A percentile compares a stretch with the other conserved stretches of the same genome.
Conservation (phyloP, 1,140 invertebrate genomes). For the Caenorhabditis elegans region DNA sequence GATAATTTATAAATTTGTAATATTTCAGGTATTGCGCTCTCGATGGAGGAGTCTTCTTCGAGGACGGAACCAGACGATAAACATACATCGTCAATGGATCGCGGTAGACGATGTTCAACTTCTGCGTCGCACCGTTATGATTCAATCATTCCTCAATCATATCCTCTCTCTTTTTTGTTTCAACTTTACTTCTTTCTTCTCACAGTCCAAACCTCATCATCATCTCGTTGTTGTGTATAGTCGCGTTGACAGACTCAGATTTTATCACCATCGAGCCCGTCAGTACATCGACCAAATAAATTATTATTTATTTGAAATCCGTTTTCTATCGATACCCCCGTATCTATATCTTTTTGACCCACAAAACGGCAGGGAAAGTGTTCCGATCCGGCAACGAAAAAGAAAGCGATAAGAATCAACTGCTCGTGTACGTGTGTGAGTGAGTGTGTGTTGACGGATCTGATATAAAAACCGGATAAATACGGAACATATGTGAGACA, state of each 20-base stretch:
- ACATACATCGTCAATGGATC: conserved; percentile 9
- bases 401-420: conserved; percentile 12
- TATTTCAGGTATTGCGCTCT: conserved; percentile 34
- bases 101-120: conserved; percentile 22
- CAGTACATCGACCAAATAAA: conserved; percentile 29
- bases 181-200: not conserved
- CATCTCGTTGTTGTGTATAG: conserved; percentile 31
- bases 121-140: conserved; percentile 15
- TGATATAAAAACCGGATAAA: conserved; percentile 21
- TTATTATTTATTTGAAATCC: conserved; percentile 25
- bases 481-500: not conserved
- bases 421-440: not conserved
- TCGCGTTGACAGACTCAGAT: conserved; percentile 14
- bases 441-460: not conserved
- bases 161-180: conserved; percentile 16
- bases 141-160: conserved; percentile 11
- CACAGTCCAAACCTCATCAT: conserved; percentile 27
- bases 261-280: conserved; percentile 5
- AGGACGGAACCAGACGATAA: conserved; percentile 42
- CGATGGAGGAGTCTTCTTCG: conserved; percentile 40
- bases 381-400: not conserved
- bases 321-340: not conserved
- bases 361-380: conserved; percentile 21
- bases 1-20: not conserved
- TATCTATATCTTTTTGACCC: conserved; percentile 18